Evolutionary conservation across 2,113 vertebrate species (phyloP), one percentile per base, ranked within the genome.

Genomic region (Callorhinus ursinus): DNA sequence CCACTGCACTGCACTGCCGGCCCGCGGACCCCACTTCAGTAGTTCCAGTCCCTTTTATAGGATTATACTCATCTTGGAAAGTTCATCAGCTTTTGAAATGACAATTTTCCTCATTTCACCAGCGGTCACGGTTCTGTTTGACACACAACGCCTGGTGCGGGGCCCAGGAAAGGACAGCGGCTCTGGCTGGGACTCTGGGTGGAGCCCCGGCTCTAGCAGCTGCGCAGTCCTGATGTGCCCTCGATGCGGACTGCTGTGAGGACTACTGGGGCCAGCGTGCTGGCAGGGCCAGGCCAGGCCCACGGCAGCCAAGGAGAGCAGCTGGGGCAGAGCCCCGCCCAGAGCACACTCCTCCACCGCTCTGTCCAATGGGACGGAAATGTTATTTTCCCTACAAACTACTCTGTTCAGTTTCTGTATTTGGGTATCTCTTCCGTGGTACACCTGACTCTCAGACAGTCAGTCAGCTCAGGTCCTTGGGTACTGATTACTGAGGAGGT

Each of bases 401-500:
- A 21, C 76, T 57, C 81, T 51, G 33, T 18, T 92, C 15, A 31
- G 18, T 74, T 65, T 51, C 74, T 87, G 21, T 55, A 31, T 82
- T 86, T 88, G 28, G 7, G 2, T 57, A 83, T 12, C 51, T 93
- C 36, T 88, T 63, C 21, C 76, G 5, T 8, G 12, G 65, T 22
- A 51, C 18, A 71, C 42, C 55, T 49, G 39, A 82, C 22, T 69
- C 65, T 51, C 39, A 26, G 4, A 46, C 22, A n/a, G 51, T 76
- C 63, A 71, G 24, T 87, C 49, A 80, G 39, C 49, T 94, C 28
- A 42, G 21, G 53, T 80, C 24, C 61, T 65, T 72, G 2, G 65
- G 77, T 86, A 33, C 57, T 57, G 36, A 83, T 33, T 90, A 46
- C 21, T 83, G 39, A n/a, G 79, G 84, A 94, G 36, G 59, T 72